Evolutionary conservation across 2,888 invertebrate species (phyloP), one percentile per base, ranked within the genome.

Genomic region (Pachliopta kotzebuea): DNA sequence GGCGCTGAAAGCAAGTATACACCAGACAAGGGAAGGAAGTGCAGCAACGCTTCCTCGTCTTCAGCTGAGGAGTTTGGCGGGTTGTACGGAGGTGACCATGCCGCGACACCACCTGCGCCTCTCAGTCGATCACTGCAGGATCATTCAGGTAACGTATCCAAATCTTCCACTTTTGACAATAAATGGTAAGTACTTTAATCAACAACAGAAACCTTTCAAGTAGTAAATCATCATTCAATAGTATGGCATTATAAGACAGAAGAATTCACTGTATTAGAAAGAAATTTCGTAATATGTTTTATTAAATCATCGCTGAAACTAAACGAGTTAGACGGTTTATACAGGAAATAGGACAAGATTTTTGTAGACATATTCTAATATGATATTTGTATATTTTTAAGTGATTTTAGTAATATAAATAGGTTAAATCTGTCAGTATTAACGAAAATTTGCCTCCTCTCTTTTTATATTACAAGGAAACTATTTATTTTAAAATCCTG

Each of bases 21-120:
- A 53, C 89, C 91, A 62, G 90, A 88, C 75, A 93, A 93, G 74
- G 93, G 92, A 68, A 88, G 95, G 71, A 96, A 96, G 90, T 96
- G 96, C 88, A 96, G 96, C 88, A 95, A 95, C 75, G 94, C 95
- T 68, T 92, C 92, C 1, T 94, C 95, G 18, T 96, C 96, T 29
- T 96, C 96, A 59, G 96, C 96, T 54, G 98, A 98, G 85, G 98
- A 98, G 88, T 98, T 97, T 84, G 94, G 95, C 65, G 96, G 97
- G 26, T 92, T 98, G 74, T 98, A 98, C 85, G 95, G 96, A 26
- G 94, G 92, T 4, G 89, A 94, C 66, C 95, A 95, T 72, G 94
- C 95, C 52, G 94, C 95, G 70, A 95, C 95, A 71, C 95, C 95
- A 66, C 95, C 95, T 18, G 90, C 89, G 66, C 76, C 88, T 73